Percentiles rank a stretch among this genome's conserved stretches.
Evolutionary conservation across 2,113 vertebrate genomes (phyloP).

Genomic region (Prolemur simus): DNA sequence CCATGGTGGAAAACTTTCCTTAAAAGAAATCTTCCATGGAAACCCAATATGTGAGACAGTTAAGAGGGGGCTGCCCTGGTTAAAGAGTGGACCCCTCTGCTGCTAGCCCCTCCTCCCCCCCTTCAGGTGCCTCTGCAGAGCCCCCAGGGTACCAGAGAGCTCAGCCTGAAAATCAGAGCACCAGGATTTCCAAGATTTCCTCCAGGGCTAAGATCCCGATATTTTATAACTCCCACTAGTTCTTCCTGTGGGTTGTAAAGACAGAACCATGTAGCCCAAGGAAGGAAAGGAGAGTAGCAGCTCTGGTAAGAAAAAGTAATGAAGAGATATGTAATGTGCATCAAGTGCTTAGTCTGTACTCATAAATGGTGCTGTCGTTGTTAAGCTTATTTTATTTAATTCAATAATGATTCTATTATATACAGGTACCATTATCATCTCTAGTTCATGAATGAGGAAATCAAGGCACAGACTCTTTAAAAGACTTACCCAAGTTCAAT

Average conservation of each 20-base stretch:
- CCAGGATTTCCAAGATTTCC: background rate
- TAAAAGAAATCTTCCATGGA: background rate
- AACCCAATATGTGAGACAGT: background rate
- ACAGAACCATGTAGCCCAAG: background rate
- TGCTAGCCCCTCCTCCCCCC: fast-evolving
- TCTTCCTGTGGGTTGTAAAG: background rate
- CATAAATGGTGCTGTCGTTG: background rate
- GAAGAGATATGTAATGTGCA: background rate
- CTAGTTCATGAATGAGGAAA: background rate
- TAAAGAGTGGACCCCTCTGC: fast-evolving
- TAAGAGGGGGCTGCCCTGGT: background rate
- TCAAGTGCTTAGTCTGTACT: background rate
- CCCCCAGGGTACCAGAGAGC: background rate
- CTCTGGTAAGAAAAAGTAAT: background rate
- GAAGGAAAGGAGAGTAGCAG: background rate
- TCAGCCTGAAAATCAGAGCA: background rate
- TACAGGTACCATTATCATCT: background rate
- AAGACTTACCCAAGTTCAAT: background rate
- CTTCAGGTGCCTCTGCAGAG: background rate
- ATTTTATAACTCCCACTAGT: background rate
- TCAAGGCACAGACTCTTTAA: background rate
- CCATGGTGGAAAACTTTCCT: background rate
- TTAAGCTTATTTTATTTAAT: background rate
- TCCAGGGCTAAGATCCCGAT: background rate
- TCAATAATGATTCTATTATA: background rate